Conservation (phyloP, 2,113 vertebrate species). For the Deroptyus accipitrinus region DNA sequence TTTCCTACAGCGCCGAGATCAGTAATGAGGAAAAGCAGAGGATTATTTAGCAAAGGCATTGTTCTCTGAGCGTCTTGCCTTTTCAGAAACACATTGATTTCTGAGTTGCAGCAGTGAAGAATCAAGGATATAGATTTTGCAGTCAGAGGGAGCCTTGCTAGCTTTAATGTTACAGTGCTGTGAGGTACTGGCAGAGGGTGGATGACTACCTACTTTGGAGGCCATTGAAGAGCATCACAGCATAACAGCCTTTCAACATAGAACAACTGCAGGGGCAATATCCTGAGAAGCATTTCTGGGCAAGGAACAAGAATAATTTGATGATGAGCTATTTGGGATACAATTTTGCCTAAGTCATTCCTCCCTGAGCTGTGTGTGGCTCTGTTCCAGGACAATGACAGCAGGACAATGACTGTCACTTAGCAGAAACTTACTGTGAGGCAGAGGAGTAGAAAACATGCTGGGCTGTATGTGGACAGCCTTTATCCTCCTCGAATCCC, state of each 20-base stretch:
- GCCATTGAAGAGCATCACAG: fast-evolving
- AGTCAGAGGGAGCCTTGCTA: neutral
- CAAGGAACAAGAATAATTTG: neutral
- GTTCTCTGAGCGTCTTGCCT: neutral
- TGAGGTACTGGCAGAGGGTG: neutral
- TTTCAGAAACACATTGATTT: neutral
- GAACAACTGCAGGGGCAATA: neutral
- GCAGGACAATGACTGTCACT: neutral
- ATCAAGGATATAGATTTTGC: neutral
- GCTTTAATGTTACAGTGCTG: neutral
- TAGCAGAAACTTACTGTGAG: neutral
- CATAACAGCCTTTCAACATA: neutral
- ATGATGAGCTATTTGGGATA: neutral
- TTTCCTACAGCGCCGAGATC: neutral
- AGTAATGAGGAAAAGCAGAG: neutral
- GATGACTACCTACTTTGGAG: neutral
- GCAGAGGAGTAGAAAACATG: neutral
- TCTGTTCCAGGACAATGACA: neutral
- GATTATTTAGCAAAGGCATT: neutral
- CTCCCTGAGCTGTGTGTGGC: neutral
- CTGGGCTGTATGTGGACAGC: neutral
- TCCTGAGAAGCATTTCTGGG: neutral
- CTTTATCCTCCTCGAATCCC: neutral
- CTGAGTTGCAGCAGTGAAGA: neutral
- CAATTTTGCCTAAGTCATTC: neutral